Evolutionary conservation across 2,888 invertebrate species (phyloP), one percentile per base, ranked within the genome.

Genomic region (Spodoptera littoralis): DNA sequence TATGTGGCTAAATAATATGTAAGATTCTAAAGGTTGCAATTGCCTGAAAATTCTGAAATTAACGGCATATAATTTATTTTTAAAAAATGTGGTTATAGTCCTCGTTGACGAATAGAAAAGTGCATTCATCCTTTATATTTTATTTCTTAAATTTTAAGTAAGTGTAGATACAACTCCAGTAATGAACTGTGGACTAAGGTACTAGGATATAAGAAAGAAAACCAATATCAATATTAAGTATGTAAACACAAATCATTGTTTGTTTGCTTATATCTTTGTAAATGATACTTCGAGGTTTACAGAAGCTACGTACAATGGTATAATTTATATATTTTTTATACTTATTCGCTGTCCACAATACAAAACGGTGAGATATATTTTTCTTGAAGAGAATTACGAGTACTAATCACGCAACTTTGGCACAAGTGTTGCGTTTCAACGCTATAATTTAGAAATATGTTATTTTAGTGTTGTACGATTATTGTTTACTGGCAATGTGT

Each of bases 321-420:
- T 66, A 61, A 69, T 60, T 69, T 50, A 50, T 42, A 22, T 13
- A 13, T 49, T 64, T 76, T 73, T 74, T 71, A 45, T 60, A 58
- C 53, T 66, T 71, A 46, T 49, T 24, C 48, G 55, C 48, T 70
- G 70, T 61, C 59, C 61, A 65, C 65, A 64, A 61, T 52, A 60
- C 60, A 69, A 71, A 69, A 77, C 57, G 59, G 60, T 46, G 54
- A 73, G 60, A 74, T 73, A 57, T 68, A 65, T 73, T 68, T 36
- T 67, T 66, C 52, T 47, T 64, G 53, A 6, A 47, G 70, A 71
- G 71, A 71, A 74, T 56, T 71, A 77, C 60, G 58, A 53, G 51
- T 50, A 44, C 60, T 46, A 66, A 77, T 71, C 76, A 77, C 76
- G 77, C 77, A 60, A 74, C 58, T 73, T 64, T 48, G 51, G 63